A percentile compares a stretch with the other conserved stretches of the same genome.
Conservation (phyloP, 2,113 vertebrate genomes). For the Elachura formosa region DNA sequence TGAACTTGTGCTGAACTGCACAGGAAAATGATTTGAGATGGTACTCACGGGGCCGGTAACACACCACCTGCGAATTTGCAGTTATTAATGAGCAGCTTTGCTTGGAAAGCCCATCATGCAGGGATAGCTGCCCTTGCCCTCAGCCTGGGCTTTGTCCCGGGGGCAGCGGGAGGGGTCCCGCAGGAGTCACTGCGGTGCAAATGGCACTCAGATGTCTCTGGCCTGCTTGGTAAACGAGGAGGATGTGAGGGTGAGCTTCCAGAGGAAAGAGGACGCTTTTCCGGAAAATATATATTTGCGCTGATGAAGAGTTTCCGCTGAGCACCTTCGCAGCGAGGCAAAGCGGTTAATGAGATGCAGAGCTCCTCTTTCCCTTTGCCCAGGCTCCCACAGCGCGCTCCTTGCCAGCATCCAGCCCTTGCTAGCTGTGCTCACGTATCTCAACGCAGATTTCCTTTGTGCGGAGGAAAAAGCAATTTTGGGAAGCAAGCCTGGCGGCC, state of each 20-base stretch:
- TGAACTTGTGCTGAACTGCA: neutral
- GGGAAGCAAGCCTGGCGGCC: neutral
- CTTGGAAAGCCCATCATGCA: neutral
- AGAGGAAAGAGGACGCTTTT: neutral
- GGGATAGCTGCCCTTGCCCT: neutral
- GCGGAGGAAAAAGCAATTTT: neutral
- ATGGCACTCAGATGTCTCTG: neutral
- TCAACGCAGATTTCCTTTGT: neutral
- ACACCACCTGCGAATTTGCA: neutral
- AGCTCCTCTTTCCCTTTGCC: neutral
- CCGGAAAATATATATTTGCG: neutral
- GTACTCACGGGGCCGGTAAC: neutral
- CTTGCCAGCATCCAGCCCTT: neutral
- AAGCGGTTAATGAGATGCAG: neutral
- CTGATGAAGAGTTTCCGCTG: neutral
- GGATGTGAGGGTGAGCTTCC: neutral
- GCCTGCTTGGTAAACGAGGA: neutral
- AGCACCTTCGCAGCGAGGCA: neutral
- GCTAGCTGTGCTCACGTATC: neutral
- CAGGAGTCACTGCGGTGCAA: fast-evolving
- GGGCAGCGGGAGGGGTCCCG: neutral
- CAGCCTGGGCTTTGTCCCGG: fast-evolving
- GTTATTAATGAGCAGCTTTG: neutral
- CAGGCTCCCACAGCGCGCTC: neutral
- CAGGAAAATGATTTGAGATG: neutral